Evolutionary conservation across 2,797 vertebrate genomes (phyloP).

Genomic region (Notolabrus celidotus): DNA sequence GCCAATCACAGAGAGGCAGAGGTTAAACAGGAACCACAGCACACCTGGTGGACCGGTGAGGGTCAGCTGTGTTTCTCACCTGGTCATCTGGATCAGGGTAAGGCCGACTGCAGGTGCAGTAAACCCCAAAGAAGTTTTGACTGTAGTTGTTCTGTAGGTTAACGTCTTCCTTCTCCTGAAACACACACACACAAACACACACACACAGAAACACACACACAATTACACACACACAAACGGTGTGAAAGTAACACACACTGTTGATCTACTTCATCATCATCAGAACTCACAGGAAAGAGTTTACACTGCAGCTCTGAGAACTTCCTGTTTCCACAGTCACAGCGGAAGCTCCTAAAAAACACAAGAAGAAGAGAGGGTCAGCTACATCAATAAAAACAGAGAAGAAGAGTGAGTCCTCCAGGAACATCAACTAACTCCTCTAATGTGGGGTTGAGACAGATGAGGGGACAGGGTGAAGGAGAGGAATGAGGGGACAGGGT

Average conservation of each 20-base stretch:
- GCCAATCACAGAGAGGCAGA: neutral
- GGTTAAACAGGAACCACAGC: neutral
- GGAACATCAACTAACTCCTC: neutral
- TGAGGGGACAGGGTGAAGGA: too few species aligned
- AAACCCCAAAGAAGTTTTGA: constrained; percentile 96
- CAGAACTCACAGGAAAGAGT: constrained; percentile 88
- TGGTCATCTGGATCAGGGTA: constrained; percentile 98
- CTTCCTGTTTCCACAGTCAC: constrained; percentile 95
- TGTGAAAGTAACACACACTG: too few species aligned
- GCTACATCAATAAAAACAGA: neutral
- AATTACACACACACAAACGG: too few species aligned
- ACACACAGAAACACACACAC: too few species aligned
- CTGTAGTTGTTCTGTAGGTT: constrained; percentile 95
- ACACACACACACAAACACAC: neutral
- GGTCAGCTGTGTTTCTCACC: constrained; percentile 76
- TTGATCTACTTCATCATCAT: neutral
- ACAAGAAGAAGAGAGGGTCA: neutral
- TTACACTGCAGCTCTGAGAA: constrained; percentile 94
- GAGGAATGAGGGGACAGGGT: too few species aligned
- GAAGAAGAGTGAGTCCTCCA: too few species aligned
- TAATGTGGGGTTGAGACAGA: too few species aligned
- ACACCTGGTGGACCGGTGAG: neutral
- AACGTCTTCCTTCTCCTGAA: constrained; percentile 90
- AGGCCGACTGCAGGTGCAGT: constrained; percentile 94
- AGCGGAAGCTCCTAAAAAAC: constrained; percentile 82